Conservation (phyloP, 2,888 invertebrate genomes). For the Amitus sp. region DNA sequence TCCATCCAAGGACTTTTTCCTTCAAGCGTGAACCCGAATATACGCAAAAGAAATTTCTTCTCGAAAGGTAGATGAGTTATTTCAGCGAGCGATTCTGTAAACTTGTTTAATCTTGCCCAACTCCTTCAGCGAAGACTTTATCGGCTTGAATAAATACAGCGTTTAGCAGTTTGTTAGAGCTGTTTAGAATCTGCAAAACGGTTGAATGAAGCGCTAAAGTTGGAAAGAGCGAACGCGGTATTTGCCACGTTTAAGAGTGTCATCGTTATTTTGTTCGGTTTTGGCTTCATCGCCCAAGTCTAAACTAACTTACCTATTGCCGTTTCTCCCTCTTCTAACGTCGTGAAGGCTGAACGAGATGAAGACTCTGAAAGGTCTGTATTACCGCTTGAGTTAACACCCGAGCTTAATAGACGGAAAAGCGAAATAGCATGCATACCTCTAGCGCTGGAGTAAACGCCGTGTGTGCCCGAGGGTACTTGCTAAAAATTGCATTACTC, state of each 20-base stretch:
- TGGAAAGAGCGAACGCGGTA: background rate
- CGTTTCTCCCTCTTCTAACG: slow-evolving; percentile 24
- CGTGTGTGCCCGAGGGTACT: slow-evolving; percentile 12
- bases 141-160: background rate
- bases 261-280: background rate
- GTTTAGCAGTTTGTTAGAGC: background rate
- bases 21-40: too few relatives aligned
- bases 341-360: slow-evolving; percentile 39
- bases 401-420: slow-evolving; percentile 35
- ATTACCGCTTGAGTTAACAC: slow-evolving; percentile 42
- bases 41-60: too few relatives aligned
- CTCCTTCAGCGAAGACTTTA: background rate
- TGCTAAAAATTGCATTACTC: background rate
- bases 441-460: slow-evolving; percentile 5
- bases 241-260: background rate
- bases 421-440: slow-evolving; percentile 10
- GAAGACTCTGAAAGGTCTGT: slow-evolving; percentile 34
- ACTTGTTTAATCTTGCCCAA: too few relatives aligned
- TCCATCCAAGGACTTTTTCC: too few relatives aligned
- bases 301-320: background rate
- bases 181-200: background rate
- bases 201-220: background rate
- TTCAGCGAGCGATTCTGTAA: too few relatives aligned
- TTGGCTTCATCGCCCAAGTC: background rate
- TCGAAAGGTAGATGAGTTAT: too few relatives aligned